Conservation (phyloP, 2,888 invertebrate genomes). For the Folsomia candida region DNA sequence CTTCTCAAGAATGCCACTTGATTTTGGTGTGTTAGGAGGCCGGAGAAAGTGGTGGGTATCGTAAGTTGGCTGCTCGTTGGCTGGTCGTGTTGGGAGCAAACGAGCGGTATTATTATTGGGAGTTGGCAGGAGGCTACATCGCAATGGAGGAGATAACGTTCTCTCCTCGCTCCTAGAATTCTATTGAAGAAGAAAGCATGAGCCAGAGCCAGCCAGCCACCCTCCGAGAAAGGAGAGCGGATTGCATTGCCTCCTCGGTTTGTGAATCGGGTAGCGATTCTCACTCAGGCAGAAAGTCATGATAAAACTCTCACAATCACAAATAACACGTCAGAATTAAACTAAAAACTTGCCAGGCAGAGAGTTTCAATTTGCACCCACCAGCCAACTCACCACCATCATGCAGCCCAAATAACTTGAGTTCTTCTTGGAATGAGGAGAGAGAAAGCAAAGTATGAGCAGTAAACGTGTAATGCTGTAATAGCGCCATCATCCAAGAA, state of each 20-base stretch:
- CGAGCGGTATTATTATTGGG: constrained; percentile 30
- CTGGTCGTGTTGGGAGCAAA: constrained; percentile 1
- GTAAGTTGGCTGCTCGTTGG: background rate
- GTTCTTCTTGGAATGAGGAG: background rate
- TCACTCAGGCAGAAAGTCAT: constrained; percentile 51
- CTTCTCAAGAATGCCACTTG: background rate
- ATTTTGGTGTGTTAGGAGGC: background rate
- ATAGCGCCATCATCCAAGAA: background rate
- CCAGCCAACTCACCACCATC: background rate
- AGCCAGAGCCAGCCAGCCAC: constrained; percentile 25
- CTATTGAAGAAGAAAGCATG: constrained; percentile 19
- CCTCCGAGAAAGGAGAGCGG: background rate
- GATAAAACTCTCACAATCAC: constrained; percentile 51
- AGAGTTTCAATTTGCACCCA: constrained; percentile 50
- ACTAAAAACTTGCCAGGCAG: constrained; percentile 50
- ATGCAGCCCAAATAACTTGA: background rate
- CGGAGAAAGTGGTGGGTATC: background rate
- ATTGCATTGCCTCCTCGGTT: constrained; percentile 14
- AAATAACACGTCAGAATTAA: constrained; percentile 51
- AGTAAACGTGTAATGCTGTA: background rate
- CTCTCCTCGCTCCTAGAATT: too few species aligned
- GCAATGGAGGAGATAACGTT: constrained; percentile 38
- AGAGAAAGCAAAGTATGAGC: background rate
- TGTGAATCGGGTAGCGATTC: constrained; percentile 51
- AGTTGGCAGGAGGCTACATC: constrained; percentile 33